Evolutionary conservation across 2,888 invertebrate genomes (phyloP).

Genomic region (Hirtodrosophila trivittata): DNA sequence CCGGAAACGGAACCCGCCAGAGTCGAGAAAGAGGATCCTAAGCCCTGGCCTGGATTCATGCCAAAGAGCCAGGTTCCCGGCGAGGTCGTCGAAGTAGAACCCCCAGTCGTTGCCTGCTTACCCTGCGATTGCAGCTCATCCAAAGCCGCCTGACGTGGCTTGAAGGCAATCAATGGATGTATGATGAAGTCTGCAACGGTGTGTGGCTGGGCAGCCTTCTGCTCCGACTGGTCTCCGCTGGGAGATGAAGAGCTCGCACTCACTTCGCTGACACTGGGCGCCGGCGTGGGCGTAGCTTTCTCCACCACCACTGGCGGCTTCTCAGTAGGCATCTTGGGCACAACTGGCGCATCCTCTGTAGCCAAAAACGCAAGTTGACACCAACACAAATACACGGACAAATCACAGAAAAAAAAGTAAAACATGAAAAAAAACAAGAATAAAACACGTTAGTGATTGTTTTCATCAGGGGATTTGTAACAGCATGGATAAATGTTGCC

Average conservation of each 20-base stretch:
- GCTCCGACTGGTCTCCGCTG: constrained; percentile 5
- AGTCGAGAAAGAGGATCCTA: constrained; percentile 73
- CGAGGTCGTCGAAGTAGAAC: constrained; percentile 13
- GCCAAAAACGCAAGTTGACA: constrained; percentile 15
- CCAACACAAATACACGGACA: constrained; percentile 28
- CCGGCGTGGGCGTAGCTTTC: constrained; percentile 15
- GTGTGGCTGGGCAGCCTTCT: constrained; percentile 57
- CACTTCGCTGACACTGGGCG: constrained; percentile 9
- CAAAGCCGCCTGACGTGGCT: constrained; percentile 62
- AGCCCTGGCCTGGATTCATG: constrained; percentile 76
- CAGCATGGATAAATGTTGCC: constrained; percentile 48
- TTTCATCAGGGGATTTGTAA: no score
- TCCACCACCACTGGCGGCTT: constrained; percentile 43
- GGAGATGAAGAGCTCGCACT: neutral
- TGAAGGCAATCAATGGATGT: constrained; percentile 79
- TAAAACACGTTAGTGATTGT: constrained; percentile 36
- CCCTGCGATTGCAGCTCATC: constrained; percentile 63
- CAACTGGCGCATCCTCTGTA: constrained; percentile 49
- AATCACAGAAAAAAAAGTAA: constrained; percentile 65
- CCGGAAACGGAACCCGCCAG: constrained; percentile 80
- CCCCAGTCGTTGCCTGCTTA: constrained; percentile 44
- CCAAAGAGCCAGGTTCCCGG: constrained; percentile 69
- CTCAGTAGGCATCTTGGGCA: constrained; percentile 61
- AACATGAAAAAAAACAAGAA: constrained; percentile 45
- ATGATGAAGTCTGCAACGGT: constrained; percentile 81